Evolutionary conservation across 2,888 invertebrate genomes (phyloP).

Genomic region (Andrena flavipes): DNA sequence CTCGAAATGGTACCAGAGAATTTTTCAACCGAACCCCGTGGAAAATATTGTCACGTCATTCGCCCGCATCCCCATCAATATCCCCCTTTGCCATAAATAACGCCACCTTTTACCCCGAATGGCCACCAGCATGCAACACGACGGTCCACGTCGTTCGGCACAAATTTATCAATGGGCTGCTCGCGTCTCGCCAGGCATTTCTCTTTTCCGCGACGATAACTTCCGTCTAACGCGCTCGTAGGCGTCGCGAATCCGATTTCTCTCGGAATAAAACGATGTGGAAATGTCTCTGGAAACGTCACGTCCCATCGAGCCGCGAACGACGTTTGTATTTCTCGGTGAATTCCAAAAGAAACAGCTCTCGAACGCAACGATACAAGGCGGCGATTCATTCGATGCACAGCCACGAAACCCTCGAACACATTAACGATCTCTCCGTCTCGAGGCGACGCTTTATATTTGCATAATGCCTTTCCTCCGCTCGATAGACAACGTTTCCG

Average conservation of each 20-base stretch:
- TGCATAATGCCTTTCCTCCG: slow-evolving; percentile 48
- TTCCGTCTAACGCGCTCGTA: not conserved
- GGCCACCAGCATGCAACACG: slow-evolving; percentile 27
- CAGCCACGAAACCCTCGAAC: slow-evolving; percentile 19
- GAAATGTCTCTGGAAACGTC: not conserved
- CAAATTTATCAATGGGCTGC: slow-evolving; percentile 58
- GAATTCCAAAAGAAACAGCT: not conserved
- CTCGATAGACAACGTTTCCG: slow-evolving; percentile 45
- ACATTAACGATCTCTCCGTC: slow-evolving; percentile 29
- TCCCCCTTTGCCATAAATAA: slow-evolving; percentile 38
- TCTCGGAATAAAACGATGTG: not conserved
- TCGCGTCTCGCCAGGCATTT: slow-evolving; percentile 17
- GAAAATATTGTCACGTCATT: slow-evolving; percentile 10
- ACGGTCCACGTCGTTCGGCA: slow-evolving; percentile 24
- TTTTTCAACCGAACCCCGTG: not conserved
- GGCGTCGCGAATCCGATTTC: slow-evolving; percentile 11
- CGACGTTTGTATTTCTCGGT: not conserved
- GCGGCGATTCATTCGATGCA: slow-evolving; percentile 11
- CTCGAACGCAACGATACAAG: not conserved
- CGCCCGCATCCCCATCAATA: slow-evolving; percentile 53
- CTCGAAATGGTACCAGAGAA: not conserved
- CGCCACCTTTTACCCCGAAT: slow-evolving; percentile 17
- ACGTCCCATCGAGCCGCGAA: not conserved
- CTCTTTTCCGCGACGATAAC: not conserved
- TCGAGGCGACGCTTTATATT: slow-evolving; percentile 25